phyloP scores from a whole-genome alignment of 2,113 vertebrate genomes.

The Sprattus sprattus region DNA sequence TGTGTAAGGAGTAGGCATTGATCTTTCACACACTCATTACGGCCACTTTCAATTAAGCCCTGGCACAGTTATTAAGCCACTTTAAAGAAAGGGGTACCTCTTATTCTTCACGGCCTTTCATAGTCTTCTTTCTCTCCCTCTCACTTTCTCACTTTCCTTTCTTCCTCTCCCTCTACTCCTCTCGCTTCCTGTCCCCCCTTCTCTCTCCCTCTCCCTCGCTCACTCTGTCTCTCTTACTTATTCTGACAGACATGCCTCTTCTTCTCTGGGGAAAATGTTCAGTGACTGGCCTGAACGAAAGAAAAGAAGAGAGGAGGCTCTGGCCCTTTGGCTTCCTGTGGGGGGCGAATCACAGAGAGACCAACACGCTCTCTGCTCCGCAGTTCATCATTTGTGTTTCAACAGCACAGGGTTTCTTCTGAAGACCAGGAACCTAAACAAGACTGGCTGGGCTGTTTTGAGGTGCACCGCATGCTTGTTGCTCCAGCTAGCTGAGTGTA shows the following conservation, averaged over 20 bases:
- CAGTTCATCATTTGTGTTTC: not conserved
- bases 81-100: constrained; percentile 44
- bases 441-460: not conserved
- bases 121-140: constrained; percentile 18
- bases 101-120: constrained; percentile 49
- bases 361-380: not conserved
- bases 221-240: not conserved
- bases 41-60: constrained; percentile 53
- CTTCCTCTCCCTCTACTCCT: not conserved
- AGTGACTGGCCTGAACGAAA: not conserved
- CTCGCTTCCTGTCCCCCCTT: not conserved
- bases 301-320: not conserved
- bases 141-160: constrained; percentile 9
- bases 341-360: not conserved
- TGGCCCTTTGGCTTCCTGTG: not conserved
- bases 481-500: not conserved
- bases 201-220: not conserved
- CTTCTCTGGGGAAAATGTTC: not conserved
- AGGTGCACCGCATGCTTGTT: not conserved
- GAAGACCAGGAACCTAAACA: not conserved
- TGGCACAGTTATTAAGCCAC: constrained; percentile 50
- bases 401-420: not conserved
- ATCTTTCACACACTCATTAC: constrained; percentile 56
- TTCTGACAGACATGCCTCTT: not conserved
- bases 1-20: constrained; percentile 33